A percentile compares a stretch with the other conserved stretches of the same genome.
Evolutionary conservation across 2,888 invertebrate genomes (phyloP).

Genomic region (Nasonia oneida): DNA sequence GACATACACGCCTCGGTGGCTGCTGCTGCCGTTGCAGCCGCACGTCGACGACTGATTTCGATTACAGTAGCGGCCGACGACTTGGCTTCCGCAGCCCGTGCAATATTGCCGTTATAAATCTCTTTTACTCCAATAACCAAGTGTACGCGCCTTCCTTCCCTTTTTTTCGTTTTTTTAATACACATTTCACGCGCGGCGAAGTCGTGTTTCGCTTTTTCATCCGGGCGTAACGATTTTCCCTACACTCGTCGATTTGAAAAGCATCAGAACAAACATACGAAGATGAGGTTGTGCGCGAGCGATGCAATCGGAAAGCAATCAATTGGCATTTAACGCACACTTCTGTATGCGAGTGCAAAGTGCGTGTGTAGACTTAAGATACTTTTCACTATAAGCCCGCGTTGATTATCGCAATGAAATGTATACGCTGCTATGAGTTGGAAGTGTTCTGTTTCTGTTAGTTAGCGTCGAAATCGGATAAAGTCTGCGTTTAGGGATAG

Average conservation of each 20-base stretch:
- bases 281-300: no score
- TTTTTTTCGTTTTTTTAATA: not conserved
- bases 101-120: conserved; percentile 53
- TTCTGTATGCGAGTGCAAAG: not conserved
- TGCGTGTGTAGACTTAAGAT: not conserved
- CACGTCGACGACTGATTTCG: conserved; percentile 34
- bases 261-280: not conserved
- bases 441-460: not conserved
- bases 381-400: conserved; percentile 39
- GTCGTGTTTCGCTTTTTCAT: conserved; percentile 18
- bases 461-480: not conserved
- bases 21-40: not conserved
- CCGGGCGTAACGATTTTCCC: conserved; percentile 39
- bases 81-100: not conserved
- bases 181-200: conserved; percentile 4
- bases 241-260: not conserved
- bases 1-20: not conserved
- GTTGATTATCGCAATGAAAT: conserved; percentile 57
- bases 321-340: conserved; percentile 30
- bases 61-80: conserved; percentile 15
- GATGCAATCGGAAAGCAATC: conserved; percentile 48
- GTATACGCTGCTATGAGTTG: not conserved
- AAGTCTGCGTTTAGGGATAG: not conserved
- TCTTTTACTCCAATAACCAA: conserved; percentile 44
- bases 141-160: not conserved